Evolutionary conservation across 2,113 vertebrate genomes (phyloP).

Genomic region (Petrocephalus microphthalmus): DNA sequence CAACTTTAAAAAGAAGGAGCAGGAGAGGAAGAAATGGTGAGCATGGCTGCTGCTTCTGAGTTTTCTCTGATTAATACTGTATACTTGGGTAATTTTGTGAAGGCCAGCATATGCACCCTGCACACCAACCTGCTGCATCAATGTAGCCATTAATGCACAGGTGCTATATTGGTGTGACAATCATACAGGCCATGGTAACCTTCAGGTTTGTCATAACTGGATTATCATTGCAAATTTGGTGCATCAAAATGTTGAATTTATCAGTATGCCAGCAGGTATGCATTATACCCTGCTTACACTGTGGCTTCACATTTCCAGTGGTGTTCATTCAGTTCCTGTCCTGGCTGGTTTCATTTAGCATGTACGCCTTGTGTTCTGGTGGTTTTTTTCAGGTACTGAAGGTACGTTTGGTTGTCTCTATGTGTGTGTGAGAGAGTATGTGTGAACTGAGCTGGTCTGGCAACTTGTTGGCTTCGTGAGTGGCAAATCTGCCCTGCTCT

Average conservation of each 20-base stretch:
- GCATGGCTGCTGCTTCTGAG: background rate
- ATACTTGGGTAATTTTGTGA: background rate
- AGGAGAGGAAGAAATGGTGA: constrained; percentile 88
- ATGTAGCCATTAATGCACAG: background rate
- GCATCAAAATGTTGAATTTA: background rate
- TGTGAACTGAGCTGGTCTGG: background rate
- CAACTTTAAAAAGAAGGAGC: constrained; percentile 97
- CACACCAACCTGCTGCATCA: background rate
- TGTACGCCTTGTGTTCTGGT: background rate
- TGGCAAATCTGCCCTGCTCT: background rate
- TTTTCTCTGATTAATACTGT: background rate
- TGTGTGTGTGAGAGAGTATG: background rate
- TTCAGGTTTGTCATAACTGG: background rate
- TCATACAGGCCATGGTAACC: background rate
- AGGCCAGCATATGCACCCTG: background rate
- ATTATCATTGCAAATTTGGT: background rate
- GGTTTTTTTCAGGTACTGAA: background rate
- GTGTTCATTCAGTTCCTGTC: background rate
- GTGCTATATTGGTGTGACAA: background rate
- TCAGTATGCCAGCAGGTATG: background rate
- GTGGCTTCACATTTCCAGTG: background rate
- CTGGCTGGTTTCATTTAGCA: background rate
- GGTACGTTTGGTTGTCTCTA: background rate
- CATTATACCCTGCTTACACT: background rate
- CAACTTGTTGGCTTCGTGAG: background rate